Base-by-base conservation (phyloP, 2,113 vertebrate species). In the Tinamus guttatus region DNA sequence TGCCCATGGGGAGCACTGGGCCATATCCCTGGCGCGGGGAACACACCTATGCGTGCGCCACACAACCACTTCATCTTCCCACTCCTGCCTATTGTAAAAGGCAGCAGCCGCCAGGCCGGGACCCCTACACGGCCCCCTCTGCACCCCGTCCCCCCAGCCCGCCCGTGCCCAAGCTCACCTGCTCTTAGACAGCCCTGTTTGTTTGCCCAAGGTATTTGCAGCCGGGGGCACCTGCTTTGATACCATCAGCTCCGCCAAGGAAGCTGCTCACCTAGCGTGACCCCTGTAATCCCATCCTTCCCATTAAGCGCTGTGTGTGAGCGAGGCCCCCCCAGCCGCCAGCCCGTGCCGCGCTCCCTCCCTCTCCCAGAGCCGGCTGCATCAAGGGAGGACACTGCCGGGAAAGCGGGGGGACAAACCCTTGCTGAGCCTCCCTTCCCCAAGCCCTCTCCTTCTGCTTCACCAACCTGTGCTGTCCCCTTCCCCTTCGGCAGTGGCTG, bases 161-260 rank as follows among this genome's bases (percentile, higher is more conserved):
- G 0, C 74, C 90, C 27, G 0, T 90, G 84, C 74, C 82, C 2
- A 0, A 89, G 80, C 95, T 96, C 93, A 91, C 93, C 90, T 96
- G 89, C 93, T 94, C 95, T 95, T 81, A 91, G 81, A 51, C 91
- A 97, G 86, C 75, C 79, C 93, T 97, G 95, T 97, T 97, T 98
- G 96, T 97, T 98, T 98, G 94, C 93, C 90, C 95, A 97, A 96
- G 96, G 97, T 96, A 97, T 98, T 97, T 97, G 95, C 95, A 95
- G 94, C 92, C 78, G 1, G 95, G 95, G 95, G 92, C 95, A 97
- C 96, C 94, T 96, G 94, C 96, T 96, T 96, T 97, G 96, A 98
- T 97, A 97, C 92, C 95, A 96, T 96, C 96, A 97, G 82, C 92
- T 95, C 85, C 2, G 19, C 19, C 75, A 95, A 96, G 93, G 96